Evolutionary conservation across 2,888 invertebrate genomes (phyloP).

Genomic region (Prosapia bicincta): DNA sequence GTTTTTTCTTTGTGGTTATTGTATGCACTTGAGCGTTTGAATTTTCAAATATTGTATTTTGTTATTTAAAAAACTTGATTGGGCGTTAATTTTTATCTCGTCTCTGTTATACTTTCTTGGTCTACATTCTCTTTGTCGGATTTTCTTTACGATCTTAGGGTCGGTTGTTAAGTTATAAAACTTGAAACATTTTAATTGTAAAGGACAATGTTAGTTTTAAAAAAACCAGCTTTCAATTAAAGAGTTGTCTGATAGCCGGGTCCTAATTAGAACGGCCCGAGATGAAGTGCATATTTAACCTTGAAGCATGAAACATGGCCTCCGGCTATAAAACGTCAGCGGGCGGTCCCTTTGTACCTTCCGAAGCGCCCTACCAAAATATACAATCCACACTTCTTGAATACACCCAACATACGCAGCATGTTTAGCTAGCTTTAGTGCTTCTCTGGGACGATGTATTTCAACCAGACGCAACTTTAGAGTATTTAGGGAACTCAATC

Average conservation of each 20-base stretch:
- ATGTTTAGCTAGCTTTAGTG: too few relatives aligned
- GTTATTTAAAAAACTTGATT: too few relatives aligned
- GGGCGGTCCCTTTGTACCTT: not conserved
- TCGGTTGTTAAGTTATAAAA: not conserved
- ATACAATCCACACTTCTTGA: not conserved
- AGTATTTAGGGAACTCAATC: too few relatives aligned
- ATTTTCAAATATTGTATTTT: too few relatives aligned
- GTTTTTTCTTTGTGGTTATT: too few relatives aligned
- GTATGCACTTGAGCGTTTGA: too few relatives aligned
- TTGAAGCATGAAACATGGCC: not conserved
- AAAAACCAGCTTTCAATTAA: constrained; percentile 2
- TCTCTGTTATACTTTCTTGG: too few relatives aligned
- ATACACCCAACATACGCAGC: too few relatives aligned
- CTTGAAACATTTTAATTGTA: not conserved
- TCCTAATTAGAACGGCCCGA: not conserved
- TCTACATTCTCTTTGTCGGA: not conserved
- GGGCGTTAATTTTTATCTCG: too few relatives aligned
- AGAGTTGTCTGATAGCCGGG: not conserved
- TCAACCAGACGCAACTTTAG: too few relatives aligned
- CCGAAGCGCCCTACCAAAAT: not conserved
- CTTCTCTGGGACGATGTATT: too few relatives aligned
- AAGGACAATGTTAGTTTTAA: not conserved
- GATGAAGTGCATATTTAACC: not conserved
- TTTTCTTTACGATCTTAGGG: not conserved
- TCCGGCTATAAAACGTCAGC: not conserved